Evolutionary conservation across 2,888 invertebrate genomes (phyloP), one percentile per base, ranked within the genome.

Genomic region (Anorthoa munda): DNA sequence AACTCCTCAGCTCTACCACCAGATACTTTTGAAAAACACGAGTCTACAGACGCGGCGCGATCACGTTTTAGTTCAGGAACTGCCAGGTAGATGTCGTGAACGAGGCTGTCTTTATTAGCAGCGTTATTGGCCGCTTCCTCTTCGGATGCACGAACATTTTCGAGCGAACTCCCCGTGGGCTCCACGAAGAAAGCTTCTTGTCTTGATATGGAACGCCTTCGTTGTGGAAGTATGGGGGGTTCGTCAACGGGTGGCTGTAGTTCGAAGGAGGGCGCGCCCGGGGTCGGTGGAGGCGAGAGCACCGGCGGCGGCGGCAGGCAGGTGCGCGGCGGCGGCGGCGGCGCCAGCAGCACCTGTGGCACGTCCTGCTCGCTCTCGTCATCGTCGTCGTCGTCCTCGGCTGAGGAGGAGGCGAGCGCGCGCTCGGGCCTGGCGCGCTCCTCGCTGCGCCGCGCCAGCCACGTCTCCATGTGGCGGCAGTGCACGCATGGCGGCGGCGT

Each of bases 31-130:
- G 98, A 97, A 93, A 98, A 98, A 90, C 98, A 98, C 23, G 98
- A 98, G 92, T 98, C 98, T 2, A 99, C 98, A 0, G 98, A 98
- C 50, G 98, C 98, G 23, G 98, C 98, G 23, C 98, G 97, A 91
- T 98, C 98, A 45, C 98, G 97, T 91, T 98, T 98, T 83, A 98
- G 93, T 88, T 98, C 98, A 56, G 98, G 98, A 77, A 98, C 98
- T 74, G 98, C 97, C 60, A 98, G 94, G 91, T 98, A 98, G 81
- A 98, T 97, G 87, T 98, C 98, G 77, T 97, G 97, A 12, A 98
- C 98, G 64, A 97, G 87, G 39, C 91, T 89, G 86, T 95, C 96
- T 83, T 88, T 94, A 75, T 88, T 94, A 75, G 89, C 93, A 77
- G 87, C 94, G 85, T 83, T 39, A 39, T 39, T 90, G 53, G 90